Base-by-base conservation (phyloP, 2,888 invertebrate species). In the Cheilosia soror region DNA sequence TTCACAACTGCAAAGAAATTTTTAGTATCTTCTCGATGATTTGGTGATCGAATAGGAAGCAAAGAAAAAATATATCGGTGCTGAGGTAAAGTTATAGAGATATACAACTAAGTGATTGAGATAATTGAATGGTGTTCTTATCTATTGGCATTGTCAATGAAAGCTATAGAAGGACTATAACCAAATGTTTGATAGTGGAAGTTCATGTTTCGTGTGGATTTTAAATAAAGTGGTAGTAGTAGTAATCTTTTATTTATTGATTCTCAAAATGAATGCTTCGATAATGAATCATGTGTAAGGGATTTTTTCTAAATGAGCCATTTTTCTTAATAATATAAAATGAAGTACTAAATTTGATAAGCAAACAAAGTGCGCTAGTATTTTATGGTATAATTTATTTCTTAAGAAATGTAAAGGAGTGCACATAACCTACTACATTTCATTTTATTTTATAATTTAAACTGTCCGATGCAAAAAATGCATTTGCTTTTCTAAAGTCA, bases 31-130 rank as follows among this genome's bases (percentile, higher is more conserved):
- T 27, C 47, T 66, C 60, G 31, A 81, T 69, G 63, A 44, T 63
- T 53, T 42, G 20, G 63, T 33, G n/a, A 58, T 25, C 33, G 29
- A 42, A 44, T 15, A 47, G 6, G 29, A 37, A 20, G 4, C 40
- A 60, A 33, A 13, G 33, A 0, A 11, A 11, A 37, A 4, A 44
- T 37, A n/a, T 51, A 42, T 58, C 2, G 42, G 13, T 27, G 40
- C 15, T 57, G 42, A 81, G 69, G 81, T 76, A 76, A 63, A 27
- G 33, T 42, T 20, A 31, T 31, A 27, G 29, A 57, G 33, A 55
- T 31, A 15, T 37, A 11, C 37, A 37, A 11, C 40, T 27, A 29
- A 49, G 66, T 33, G 40, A 62, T 31, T 42, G 5, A 49, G 13
- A 37, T 7, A 57, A 15, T 33, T 42, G 42, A 27, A 11, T 40